These are phyloP conservation scores for Mactromeris polynyma DNA, from an alignment of 2,888 invertebrate genomes.

Conservation along the genomic window DNA sequence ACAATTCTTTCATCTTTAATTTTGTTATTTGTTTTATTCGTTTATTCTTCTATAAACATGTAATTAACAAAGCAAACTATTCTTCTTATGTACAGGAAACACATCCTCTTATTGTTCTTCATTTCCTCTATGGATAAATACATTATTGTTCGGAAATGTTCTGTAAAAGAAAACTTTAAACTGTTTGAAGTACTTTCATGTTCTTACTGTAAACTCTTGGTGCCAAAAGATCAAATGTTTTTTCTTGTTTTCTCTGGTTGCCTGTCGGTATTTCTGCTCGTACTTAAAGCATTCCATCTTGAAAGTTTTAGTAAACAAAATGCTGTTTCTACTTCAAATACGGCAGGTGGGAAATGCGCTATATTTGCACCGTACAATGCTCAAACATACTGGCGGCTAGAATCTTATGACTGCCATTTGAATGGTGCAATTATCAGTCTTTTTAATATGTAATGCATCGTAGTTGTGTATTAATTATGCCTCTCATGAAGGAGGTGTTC, in stretches of 20 bases:
- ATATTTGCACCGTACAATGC: neutral
- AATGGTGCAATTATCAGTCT: too few species aligned
- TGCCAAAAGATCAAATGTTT: slow-evolving; percentile 10
- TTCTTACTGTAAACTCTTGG: neutral
- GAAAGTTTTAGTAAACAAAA: neutral
- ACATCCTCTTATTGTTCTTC: neutral
- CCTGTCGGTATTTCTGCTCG: neutral
- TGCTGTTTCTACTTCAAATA: neutral
- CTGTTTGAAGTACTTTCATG: slow-evolving; percentile 11
- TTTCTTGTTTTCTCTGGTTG: neutral
- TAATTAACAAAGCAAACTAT: neutral
- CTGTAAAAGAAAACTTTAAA: slow-evolving; percentile 5
- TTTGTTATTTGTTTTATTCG: neutral
- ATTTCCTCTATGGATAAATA: neutral
- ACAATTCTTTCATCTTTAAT: neutral
- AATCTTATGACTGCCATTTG: too few species aligned
- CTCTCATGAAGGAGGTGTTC: too few species aligned
- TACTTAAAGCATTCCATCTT: neutral
- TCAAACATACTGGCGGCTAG: too few species aligned
- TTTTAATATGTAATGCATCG: too few species aligned
- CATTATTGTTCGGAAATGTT: neutral
- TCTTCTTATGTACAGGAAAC: slow-evolving; percentile 4
- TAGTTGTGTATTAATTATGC: too few species aligned
- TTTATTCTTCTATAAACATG: neutral
- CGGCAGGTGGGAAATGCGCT: neutral